Conservation (phyloP, 2,797 vertebrate genomes). For the Ataeniobius toweri region DNA sequence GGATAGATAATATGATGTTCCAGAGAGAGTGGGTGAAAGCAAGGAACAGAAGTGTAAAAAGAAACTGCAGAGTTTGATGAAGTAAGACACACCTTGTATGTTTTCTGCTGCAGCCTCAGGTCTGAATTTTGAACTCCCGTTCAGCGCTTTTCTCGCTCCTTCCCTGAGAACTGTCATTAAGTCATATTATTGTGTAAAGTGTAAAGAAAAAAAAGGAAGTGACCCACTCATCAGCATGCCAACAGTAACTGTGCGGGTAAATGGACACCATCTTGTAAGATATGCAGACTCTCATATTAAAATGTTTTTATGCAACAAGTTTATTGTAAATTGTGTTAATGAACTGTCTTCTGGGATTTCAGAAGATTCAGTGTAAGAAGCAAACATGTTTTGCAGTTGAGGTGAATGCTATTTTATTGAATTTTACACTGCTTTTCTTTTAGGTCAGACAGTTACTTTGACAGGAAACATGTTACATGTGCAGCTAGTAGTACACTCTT, state of each 20-base stretch:
- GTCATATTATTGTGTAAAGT: slow-evolving; percentile 53
- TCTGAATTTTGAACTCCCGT: slow-evolving; percentile 38
- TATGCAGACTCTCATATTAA: neutral
- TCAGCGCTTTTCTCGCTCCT: slow-evolving; percentile 43
- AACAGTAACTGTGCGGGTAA: slow-evolving; percentile 21
- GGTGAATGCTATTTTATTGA: neutral
- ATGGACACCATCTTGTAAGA: neutral
- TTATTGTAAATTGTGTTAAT: neutral
- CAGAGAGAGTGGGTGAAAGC: slow-evolving; percentile 22
- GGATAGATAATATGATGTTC: slow-evolving; percentile 57
- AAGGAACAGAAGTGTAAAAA: slow-evolving; percentile 48
- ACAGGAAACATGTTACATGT: neutral
- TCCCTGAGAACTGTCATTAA: slow-evolving; percentile 64
- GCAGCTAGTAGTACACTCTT: too few species aligned
- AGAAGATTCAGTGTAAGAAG: neutral
- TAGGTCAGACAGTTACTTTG: neutral
- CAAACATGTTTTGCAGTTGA: neutral
- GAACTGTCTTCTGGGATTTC: neutral
- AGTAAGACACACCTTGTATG: slow-evolving; percentile 58
- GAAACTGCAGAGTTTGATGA: slow-evolving; percentile 54
- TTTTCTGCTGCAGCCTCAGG: slow-evolving; percentile 44
- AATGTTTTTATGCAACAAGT: neutral
- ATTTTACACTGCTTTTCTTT: neutral
- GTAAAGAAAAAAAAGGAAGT: slow-evolving; percentile 39
- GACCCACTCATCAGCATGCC: slow-evolving; percentile 45